Conservation (phyloP, 2,888 invertebrate species). For the Hipparchia sbordonii region DNA sequence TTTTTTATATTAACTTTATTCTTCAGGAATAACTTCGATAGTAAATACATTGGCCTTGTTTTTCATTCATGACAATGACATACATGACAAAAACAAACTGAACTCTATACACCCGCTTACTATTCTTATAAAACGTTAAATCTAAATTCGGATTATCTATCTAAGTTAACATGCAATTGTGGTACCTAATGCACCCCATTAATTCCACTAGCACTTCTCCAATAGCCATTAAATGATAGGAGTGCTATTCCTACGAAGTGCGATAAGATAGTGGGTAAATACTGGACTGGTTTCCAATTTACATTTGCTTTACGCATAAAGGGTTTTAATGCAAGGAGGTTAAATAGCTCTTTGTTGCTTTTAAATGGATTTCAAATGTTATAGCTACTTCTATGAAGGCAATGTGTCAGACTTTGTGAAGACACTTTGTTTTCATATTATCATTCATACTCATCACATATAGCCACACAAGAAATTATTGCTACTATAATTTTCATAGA, state of each 20-base stretch:
- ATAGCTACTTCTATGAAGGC: conserved; percentile 4
- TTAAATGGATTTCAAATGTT: conserved; percentile 27
- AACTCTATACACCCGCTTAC: background rate
- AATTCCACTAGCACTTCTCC: conserved; percentile 28
- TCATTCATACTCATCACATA: no score
- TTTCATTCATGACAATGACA: background rate
- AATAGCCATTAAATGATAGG: conserved; percentile 35
- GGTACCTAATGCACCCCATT: conserved; percentile 23
- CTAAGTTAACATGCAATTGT: conserved; percentile 11
- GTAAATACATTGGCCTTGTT: background rate
- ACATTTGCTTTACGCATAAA: conserved; percentile 27
- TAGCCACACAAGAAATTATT: no score
- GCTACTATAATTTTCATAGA: no score
- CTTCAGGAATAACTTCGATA: background rate
- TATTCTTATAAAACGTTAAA: background rate
- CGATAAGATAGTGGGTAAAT: conserved; percentile 37
- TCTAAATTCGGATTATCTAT: conserved; percentile 1
- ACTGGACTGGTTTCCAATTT: conserved; percentile 34
- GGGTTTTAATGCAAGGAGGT: conserved; percentile 32
- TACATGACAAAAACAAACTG: background rate
- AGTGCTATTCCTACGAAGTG: conserved; percentile 32
- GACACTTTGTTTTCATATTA: background rate
- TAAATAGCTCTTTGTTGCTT: conserved; percentile 30
- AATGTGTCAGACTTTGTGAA: background rate
- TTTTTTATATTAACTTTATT: background rate